A percentile compares a stretch with the other conserved stretches of the same genome.
Evolutionary conservation across 2,797 vertebrate genomes (phyloP).

Genomic region (Aulostomus chinensis): DNA sequence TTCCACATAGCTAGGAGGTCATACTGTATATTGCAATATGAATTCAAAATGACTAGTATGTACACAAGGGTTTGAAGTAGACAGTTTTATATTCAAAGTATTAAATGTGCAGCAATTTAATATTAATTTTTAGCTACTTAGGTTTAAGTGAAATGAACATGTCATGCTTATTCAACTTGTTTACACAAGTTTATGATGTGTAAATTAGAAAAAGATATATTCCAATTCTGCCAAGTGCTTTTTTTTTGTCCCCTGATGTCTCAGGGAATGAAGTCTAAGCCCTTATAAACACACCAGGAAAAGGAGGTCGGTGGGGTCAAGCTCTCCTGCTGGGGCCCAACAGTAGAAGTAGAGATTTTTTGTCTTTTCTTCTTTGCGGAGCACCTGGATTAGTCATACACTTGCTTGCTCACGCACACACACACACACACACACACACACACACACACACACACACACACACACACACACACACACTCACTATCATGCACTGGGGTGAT

Average conservation of each 20-base stretch:
- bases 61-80: not conserved
- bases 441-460: slow-evolving; percentile 16
- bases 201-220: too few relatives aligned
- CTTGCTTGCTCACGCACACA: slow-evolving; percentile 5
- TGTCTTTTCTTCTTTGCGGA: slow-evolving; percentile 59
- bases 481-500: slow-evolving; percentile 30
- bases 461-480: too few relatives aligned
- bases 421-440: slow-evolving; percentile 4
- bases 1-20: slow-evolving; percentile 19
- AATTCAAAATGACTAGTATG: slow-evolving; percentile 36
- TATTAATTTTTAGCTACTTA: not conserved
- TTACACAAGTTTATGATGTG: slow-evolving; percentile 34
- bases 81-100: too few relatives aligned
- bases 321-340: slow-evolving; percentile 53
- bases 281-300: slow-evolving; percentile 31
- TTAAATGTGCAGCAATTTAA: not conserved
- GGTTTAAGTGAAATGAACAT: not conserved
- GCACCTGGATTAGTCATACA: slow-evolving; percentile 50
- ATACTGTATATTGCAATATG: slow-evolving; percentile 41
- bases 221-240: too few relatives aligned
- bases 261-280: slow-evolving; percentile 24
- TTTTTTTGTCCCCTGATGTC: too few relatives aligned
- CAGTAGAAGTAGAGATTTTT: slow-evolving; percentile 46
- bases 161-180: too few relatives aligned
- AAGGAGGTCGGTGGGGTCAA: slow-evolving; percentile 50